Base-by-base conservation (phyloP, 2,888 invertebrate genomes). In the Nemapogon koenigi region DNA sequence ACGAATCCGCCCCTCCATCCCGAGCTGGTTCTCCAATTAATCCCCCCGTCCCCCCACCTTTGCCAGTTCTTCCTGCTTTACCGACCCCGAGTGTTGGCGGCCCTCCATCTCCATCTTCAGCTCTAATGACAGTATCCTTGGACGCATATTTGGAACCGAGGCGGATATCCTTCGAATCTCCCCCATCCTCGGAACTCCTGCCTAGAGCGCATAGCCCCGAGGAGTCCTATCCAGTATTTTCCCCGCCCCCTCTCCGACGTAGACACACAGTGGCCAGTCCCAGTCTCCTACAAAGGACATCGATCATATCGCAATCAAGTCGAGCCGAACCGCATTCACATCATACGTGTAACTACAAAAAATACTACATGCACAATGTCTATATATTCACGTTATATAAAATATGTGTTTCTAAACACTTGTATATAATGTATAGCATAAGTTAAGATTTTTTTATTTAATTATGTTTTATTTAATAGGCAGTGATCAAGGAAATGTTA, bases 121-220 rank as follows among this genome's bases (percentile, higher is more conserved):
- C 91, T 1, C 83, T 90, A 4, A 87, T 90, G 83, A 91, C 93
- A 0, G 87, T 90, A 4, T 90, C 91, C 2, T 82, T 92, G 18
- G 94, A 94, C 48, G 92, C 89, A 15, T 94, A 92, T 55, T 78
- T 94, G 46, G 94, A 94, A 53, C 90, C 91, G 1, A 87, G 89
- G 16, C 83, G 91, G 35, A 87, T 93, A 49, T 92, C 91, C 0
- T 87, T 91, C 63, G 86, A 87, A 50, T 90, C 90, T 4, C 89
- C 90, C 8, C 86, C 90, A 3, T 83, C 85, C 48, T 89, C 90
- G 38, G 90, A 90, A 45, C 65, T 88, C 30, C 80, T 85, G 48
- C 83, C 84, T 14, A 82, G 87, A 16, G 83, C 84, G 16, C 83
- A 83, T 10, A 87, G 87, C 39, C 87, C 88, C n/a, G 89, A 89